Conservation (phyloP, 2,888 invertebrate genomes). For the Idaea biselata region DNA sequence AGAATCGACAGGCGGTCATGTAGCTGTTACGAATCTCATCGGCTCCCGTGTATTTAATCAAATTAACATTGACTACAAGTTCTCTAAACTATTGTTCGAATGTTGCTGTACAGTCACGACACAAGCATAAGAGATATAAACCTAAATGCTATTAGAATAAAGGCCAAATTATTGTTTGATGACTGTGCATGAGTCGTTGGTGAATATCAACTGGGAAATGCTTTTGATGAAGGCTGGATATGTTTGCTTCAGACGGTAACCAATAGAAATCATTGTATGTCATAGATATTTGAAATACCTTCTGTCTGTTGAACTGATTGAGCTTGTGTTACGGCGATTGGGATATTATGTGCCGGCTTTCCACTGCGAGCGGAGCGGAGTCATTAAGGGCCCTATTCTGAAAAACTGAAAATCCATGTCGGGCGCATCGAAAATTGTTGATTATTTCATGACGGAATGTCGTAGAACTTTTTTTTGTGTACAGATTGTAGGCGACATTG, state of each 20-base stretch:
- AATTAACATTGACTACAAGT: conserved; percentile 24
- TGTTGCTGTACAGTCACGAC: conserved; percentile 5
- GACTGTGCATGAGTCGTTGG: not conserved
- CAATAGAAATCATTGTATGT: not conserved
- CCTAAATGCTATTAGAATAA: not conserved
- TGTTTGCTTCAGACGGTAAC: not conserved
- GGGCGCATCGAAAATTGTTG: too few relatives aligned
- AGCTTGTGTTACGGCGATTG: not conserved
- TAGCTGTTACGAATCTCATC: not conserved
- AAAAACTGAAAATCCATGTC: too few relatives aligned
- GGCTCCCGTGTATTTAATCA: conserved; percentile 20
- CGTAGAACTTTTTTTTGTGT: too few relatives aligned
- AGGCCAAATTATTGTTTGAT: not conserved
- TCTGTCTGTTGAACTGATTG: not conserved
- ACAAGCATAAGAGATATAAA: not conserved
- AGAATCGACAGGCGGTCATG: not conserved
- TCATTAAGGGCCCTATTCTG: too few relatives aligned
- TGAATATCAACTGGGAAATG: not conserved
- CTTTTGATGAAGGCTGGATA: not conserved
- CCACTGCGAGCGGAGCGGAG: too few relatives aligned
- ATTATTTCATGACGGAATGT: too few relatives aligned
- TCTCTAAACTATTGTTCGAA: conserved; percentile 25
- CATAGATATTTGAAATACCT: not conserved
- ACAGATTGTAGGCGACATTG: too few relatives aligned
- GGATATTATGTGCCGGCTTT: too few relatives aligned